phyloP scores from a whole-genome alignment of 2,797 vertebrate species.

The Acanthis flammea region DNA sequence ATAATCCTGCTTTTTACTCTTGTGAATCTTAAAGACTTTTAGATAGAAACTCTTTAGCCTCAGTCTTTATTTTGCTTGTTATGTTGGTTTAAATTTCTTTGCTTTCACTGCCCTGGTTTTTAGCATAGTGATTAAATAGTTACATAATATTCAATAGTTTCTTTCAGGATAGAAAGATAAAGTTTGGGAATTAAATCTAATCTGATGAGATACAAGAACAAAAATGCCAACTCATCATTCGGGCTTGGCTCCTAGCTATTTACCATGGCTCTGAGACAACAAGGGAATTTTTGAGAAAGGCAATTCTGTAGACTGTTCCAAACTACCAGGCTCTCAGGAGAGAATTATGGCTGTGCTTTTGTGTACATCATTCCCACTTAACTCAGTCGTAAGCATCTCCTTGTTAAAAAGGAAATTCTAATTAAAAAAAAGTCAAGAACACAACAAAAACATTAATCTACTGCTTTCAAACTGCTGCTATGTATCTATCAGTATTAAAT shows the following conservation, averaged over 20 bases:
- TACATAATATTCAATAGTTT: background rate
- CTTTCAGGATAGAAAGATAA: background rate
- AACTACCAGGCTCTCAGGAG: background rate
- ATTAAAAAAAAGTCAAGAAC: background rate
- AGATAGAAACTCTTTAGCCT: background rate
- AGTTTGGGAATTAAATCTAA: background rate
- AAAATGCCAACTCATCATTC: background rate
- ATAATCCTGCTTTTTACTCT: background rate
- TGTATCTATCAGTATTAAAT: background rate
- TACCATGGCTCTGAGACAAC: background rate
- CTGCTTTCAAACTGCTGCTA: background rate
- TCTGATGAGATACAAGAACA: background rate
- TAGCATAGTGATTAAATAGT: background rate
- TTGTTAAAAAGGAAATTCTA: background rate
- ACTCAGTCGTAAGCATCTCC: background rate
- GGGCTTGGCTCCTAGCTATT: background rate
- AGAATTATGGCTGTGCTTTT: background rate
- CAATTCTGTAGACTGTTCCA: background rate
- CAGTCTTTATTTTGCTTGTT: background rate
- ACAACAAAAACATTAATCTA: background rate
- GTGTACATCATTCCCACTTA: background rate
- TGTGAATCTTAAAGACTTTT: background rate
- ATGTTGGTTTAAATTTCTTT: background rate
- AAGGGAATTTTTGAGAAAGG: background rate
- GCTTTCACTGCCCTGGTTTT: background rate